A percentile compares a stretch with the other conserved stretches of the same genome.
phyloP scores from a whole-genome alignment of 1,140 invertebrate genomes.

The Lysiphlebus fabarum region DNA sequence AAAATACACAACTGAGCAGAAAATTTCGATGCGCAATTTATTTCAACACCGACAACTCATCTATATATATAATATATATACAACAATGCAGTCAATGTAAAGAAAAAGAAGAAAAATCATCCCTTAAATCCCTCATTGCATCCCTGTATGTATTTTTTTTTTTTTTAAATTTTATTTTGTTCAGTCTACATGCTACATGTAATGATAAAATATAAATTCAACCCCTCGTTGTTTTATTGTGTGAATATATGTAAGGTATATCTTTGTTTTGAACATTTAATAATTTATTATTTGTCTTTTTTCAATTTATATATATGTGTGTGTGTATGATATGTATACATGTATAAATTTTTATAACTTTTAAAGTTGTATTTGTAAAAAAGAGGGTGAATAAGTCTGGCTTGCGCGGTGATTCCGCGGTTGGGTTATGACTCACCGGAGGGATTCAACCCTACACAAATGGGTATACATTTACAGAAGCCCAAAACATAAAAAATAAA shows the following conservation, averaged over 20 bases:
- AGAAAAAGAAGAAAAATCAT: conserved; percentile 11
- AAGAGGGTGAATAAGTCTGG: conserved; percentile 27
- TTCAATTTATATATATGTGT: background rate
- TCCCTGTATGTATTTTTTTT: no score
- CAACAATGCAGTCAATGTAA: background rate
- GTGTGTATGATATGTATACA: no score
- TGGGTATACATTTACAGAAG: conserved; percentile 15
- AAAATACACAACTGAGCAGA: conserved; percentile 7
- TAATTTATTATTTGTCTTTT: background rate
- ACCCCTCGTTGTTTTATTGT: background rate
- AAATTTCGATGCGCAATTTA: conserved; percentile 26
- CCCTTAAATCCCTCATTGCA: no score
- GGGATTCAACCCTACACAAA: conserved; percentile 6
- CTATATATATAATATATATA: no score
- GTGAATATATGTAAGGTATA: background rate
- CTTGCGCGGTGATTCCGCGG: conserved; percentile 27
- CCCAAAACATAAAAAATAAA: conserved; percentile 7
- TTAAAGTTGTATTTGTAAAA: background rate
- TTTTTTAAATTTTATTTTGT: no score
- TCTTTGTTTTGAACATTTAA: conserved; percentile 9
- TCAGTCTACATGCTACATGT: background rate
- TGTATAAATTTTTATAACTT: no score
- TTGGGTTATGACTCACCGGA: conserved; percentile 28
- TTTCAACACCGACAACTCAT: conserved; percentile 5
- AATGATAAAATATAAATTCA: conserved; percentile 4